Conservation (phyloP, 2,797 vertebrate species). For the Rhodeus uyekii region DNA sequence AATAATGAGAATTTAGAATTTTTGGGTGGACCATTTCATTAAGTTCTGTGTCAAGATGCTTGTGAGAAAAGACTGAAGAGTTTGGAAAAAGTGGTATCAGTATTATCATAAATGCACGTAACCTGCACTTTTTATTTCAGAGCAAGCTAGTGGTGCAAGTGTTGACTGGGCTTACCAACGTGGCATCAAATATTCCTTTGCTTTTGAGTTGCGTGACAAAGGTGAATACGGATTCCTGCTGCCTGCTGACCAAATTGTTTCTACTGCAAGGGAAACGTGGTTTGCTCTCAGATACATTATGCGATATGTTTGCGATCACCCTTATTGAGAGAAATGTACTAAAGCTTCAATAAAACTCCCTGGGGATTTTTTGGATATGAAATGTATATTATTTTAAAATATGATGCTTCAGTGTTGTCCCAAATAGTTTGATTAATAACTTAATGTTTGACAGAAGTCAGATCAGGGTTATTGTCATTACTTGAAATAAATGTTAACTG, state of each 20-base stretch:
- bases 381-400: not conserved
- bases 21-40: not conserved
- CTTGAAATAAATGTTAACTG: not conserved
- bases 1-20: not conserved
- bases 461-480: not conserved
- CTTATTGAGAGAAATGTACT: conserved; percentile 53
- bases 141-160: conserved; percentile 83
- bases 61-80: not conserved
- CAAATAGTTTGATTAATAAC: not conserved
- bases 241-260: conserved; percentile 78
- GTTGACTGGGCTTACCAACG: conserved; percentile 83
- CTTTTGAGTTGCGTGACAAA: conserved; percentile 82
- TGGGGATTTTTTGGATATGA: not conserved
- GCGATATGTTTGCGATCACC: conserved; percentile 78
- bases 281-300: conserved; percentile 79
- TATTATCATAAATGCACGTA: not conserved
- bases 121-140: conserved; percentile 59
- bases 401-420: not conserved
- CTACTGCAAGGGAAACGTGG: conserved; percentile 81
- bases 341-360: conserved; percentile 27
- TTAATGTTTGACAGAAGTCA: not conserved
- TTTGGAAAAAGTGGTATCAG: not conserved
- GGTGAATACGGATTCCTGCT: conserved; percentile 80
- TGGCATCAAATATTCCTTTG: conserved; percentile 83
- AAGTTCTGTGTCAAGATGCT: not conserved